Evolutionary conservation across 2,797 vertebrate genomes (phyloP), one percentile per base, ranked within the genome.

Genomic region (Etheostoma nigrum): DNA sequence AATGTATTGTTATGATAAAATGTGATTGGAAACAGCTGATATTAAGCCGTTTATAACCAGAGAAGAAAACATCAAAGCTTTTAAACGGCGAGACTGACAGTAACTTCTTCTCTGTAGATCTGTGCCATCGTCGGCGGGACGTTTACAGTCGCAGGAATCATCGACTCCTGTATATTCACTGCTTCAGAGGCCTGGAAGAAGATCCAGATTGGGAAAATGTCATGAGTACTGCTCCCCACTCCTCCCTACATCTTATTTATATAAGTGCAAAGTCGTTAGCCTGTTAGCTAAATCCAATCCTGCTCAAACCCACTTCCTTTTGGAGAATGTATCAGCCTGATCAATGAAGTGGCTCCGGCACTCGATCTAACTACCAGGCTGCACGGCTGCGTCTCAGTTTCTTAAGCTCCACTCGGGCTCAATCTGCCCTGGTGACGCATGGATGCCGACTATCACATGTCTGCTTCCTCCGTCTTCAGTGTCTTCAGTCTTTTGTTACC

Each of bases 161-260:
- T 99, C 1, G 98, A 99, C 94, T 99, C 98, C 36, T 99, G 97
- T 85, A 99, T 99, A 94, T 99, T 99, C 88, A 99, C 98, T 1
- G 98, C 98, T 47, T 99, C 98, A 0, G 98, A 99, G 87, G 98
- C 98, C 85, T 99, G 98, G 98, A 99, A 98, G 95, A 99, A 99
- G 95, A 97, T 99, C 91, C 98, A 99, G 88, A 95, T 99, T 18
- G 98, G 98, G 44, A 99, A 99, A 93, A 98, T 99, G 95, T 96
- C 95, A 76, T 95, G 95, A 96, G 91, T 82, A 71, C 73, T 0
- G 36, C 69, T 66, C 79, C 33, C 54, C 53, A 7, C 21, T 53
- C 64, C 63, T 62, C 78, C 60, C 73, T 48, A 1, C 57, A 25
- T 78, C 68, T 86, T 93, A 91, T 93, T 92, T 93, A 90, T 44